phyloP scores from a whole-genome alignment of 2,888 invertebrate genomes.

The Andrena camellia region DNA sequence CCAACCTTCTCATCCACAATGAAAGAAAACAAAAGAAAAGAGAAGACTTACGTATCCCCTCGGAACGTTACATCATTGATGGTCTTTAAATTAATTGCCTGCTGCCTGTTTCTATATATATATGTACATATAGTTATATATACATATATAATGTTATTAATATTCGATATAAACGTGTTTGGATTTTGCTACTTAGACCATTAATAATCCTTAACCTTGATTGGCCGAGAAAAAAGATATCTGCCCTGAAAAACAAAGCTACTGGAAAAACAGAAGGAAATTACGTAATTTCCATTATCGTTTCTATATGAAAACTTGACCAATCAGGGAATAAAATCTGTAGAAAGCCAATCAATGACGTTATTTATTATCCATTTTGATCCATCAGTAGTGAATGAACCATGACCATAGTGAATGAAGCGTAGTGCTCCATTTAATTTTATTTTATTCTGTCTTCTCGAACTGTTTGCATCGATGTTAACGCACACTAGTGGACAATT shows the following conservation, averaged over 20 bases:
- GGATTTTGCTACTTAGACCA: constrained; percentile 72
- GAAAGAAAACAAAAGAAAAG: constrained; percentile 49
- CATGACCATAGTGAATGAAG: constrained; percentile 72
- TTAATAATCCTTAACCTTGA: constrained; percentile 73
- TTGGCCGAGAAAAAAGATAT: constrained; percentile 66
- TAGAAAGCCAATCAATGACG: constrained; percentile 66
- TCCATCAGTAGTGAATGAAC: constrained; percentile 63
- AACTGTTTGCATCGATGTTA: constrained; percentile 65
- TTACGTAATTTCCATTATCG: neutral
- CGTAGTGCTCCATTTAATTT: constrained; percentile 67
- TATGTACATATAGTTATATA: constrained; percentile 28
- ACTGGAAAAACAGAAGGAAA: neutral
- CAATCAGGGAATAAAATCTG: constrained; percentile 69
- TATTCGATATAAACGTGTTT: constrained; percentile 73
- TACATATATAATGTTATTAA: constrained; percentile 70
- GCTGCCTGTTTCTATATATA: constrained; percentile 80
- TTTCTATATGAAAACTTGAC: constrained; percentile 54
- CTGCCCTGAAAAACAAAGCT: neutral
- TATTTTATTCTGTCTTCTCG: constrained; percentile 36
- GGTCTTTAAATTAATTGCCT: constrained; percentile 82
- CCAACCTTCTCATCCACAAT: constrained; percentile 30
- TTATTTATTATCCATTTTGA: constrained; percentile 43
- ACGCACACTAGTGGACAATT: constrained; percentile 43
- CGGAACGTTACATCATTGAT: constrained; percentile 76
- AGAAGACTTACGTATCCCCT: constrained; percentile 65